Evolutionary conservation across 2,113 vertebrate species (phyloP), one percentile per base, ranked within the genome.

Genomic region (Siphamia tubifer): DNA sequence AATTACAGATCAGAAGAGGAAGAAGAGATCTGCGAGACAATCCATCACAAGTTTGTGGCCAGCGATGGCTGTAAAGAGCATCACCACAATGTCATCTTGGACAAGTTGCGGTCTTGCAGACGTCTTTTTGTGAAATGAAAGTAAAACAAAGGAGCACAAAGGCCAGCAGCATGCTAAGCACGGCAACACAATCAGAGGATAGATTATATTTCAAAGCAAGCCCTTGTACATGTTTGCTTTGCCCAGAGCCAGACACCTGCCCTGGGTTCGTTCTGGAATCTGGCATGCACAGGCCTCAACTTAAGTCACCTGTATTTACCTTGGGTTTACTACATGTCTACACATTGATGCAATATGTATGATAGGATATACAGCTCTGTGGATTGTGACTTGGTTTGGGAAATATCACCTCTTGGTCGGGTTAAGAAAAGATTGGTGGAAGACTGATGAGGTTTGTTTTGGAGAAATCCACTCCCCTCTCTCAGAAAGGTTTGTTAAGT

Each of bases 1-100:
- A 68, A 82, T 71, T 83, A 69, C 56, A 47, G 43, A 74, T 8
- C 56, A 55, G 45, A 54, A 68, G 63, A 52, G 58, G 63, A 79
- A 53, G 75, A 65, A 43, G 52, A 47, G 35, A 78, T 80, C 44
- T 44, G 81, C 42, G 1, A 19, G 68, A 58, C 28, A 1, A 87
- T 82, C 63, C 36, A 84, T 89, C 86, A 82, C 69, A 66, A 67
- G 83, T 65, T 60, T 81, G 84, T 43, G 76, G 74, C 54, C 5
- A 7, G 23, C 1, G 2, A 54, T 28, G 43, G 51, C 69, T 62
- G 54, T 65, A 49, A 63, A 72, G 58, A 27, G 57, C 31, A 34
- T 52, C 56, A 16, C 36, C 78, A 43, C 77, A 70, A 47, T 23
- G 55, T 68, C 17, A 17, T 74, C 28, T 8, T 45, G 54, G 71